phyloP scores from a whole-genome alignment of 1,140 invertebrate genomes.

The Microplitis mediator region DNA sequence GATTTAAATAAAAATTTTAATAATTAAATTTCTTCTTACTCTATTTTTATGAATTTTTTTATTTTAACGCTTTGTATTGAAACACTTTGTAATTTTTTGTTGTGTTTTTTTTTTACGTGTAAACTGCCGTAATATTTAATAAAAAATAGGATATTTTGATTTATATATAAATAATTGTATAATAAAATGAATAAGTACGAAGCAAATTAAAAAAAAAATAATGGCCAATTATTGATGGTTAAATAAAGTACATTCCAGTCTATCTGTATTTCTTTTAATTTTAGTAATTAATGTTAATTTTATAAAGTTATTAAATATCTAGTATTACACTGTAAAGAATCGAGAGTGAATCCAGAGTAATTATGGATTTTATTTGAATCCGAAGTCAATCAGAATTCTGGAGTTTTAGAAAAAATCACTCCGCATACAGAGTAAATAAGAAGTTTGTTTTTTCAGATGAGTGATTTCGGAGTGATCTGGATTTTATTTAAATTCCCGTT shows the following conservation, averaged over 20 bases:
- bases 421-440: too few relatives aligned
- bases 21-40: not conserved
- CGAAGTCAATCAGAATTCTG: too few relatives aligned
- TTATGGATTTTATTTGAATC: too few relatives aligned
- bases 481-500: too few relatives aligned
- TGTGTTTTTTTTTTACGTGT: not conserved
- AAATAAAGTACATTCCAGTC: constrained; percentile 57
- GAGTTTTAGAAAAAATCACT: too few relatives aligned
- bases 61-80: not conserved
- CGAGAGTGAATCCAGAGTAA: too few relatives aligned
- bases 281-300: not conserved
- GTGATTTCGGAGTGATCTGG: too few relatives aligned
- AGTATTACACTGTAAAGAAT: too few relatives aligned
- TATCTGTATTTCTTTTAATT: constrained; percentile 29
- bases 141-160: not conserved
- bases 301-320: too few relatives aligned
- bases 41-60: not conserved
- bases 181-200: constrained; percentile 23
- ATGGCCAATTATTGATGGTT: constrained; percentile 44
- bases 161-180: constrained; percentile 12
- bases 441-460: too few relatives aligned
- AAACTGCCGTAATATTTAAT: not conserved
- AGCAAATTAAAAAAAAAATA: constrained; percentile 4
- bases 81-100: not conserved
- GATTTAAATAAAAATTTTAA: not conserved